Base-by-base conservation (phyloP, 2,888 invertebrate species). In the Pachliopta kotzebuea region DNA sequence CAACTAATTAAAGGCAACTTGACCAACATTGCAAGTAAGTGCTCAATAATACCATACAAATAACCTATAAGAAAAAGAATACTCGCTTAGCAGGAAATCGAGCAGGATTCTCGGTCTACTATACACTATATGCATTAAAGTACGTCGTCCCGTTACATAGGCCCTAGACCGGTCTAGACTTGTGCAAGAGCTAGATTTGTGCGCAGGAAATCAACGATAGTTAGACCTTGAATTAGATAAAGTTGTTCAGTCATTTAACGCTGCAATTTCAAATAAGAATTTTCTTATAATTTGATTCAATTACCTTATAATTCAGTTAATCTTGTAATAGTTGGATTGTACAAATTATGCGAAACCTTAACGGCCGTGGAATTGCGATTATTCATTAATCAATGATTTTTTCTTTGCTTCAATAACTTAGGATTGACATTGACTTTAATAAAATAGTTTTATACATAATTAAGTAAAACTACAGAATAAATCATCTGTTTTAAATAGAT, bases 221-320 rank as follows among this genome's bases (percentile, higher is more conserved):
- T 62, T 61, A 62, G 73, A 73, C 78, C 79, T 78, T 79, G 78
- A 72, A 74, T 78, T 73, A 70, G 73, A 75, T 76, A 74, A 49
- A 55, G 69, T 62, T 66, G 65, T 66, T 70, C 65, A 68, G 29
- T 58, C 42, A 63, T 68, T 69, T 62, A 63, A 67, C 69, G 65
- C 67, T 67, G 23, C 57, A 45, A 54, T 45, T 24, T 54, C 6
- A 26, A 53, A 17, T 37, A 45, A 37, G 24, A 49, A 50, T 60
- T 60, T 52, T 42, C 55, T 56, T 23, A 58, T 49, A 68, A 50
- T 45, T 60, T 66, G 57, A 24, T 62, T 62, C 52, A 62, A 56
- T 62, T 56, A 56, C 23, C 31, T 62, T 31, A 42, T 42, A 62
- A 49, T 60, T 53, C 23, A 53, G 31, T 14, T 56, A 31, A 56